Conservation (phyloP, 1,140 invertebrate species). For the Philopotamus ludificatus region DNA sequence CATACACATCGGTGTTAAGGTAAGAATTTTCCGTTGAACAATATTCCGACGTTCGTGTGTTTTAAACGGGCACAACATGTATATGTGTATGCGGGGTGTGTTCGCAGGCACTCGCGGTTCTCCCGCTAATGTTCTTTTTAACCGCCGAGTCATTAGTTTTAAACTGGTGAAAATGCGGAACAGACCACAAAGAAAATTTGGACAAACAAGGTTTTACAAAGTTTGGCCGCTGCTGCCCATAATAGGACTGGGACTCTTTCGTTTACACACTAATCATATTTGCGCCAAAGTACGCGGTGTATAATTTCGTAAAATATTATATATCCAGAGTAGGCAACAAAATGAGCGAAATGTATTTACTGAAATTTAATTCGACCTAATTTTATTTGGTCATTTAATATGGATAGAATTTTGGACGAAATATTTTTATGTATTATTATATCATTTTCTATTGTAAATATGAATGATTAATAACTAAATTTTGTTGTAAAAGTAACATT, state of each 20-base stretch:
- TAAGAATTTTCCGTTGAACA: conserved; percentile 45
- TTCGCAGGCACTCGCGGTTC: neutral
- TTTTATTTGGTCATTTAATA: too few relatives aligned
- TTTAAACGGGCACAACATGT: neutral
- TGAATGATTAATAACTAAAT: too few relatives aligned
- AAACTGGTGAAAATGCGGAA: conserved; percentile 5
- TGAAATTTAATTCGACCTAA: conserved; percentile 5
- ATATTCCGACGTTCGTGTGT: too few relatives aligned
- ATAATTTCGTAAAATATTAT: too few relatives aligned
- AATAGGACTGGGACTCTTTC: conserved; percentile 17
- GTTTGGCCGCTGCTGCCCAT: conserved; percentile 5
- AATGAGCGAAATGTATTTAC: conserved; percentile 9
- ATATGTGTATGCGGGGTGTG: neutral
- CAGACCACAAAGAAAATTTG: conserved; percentile 10
- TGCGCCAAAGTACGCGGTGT: too few relatives aligned
- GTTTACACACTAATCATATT: conserved; percentile 24
- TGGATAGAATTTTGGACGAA: too few relatives aligned
- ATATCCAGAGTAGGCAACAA: neutral
- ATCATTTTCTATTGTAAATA: too few relatives aligned
- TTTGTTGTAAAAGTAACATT: too few relatives aligned
- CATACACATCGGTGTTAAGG: conserved; percentile 64
- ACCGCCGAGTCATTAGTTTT: conserved; percentile 1
- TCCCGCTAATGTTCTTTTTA: neutral
- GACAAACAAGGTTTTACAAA: conserved; percentile 16
- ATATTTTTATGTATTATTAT: too few relatives aligned